Conservation (phyloP, 2,888 invertebrate genomes). For the Drosophila meridiana region DNA sequence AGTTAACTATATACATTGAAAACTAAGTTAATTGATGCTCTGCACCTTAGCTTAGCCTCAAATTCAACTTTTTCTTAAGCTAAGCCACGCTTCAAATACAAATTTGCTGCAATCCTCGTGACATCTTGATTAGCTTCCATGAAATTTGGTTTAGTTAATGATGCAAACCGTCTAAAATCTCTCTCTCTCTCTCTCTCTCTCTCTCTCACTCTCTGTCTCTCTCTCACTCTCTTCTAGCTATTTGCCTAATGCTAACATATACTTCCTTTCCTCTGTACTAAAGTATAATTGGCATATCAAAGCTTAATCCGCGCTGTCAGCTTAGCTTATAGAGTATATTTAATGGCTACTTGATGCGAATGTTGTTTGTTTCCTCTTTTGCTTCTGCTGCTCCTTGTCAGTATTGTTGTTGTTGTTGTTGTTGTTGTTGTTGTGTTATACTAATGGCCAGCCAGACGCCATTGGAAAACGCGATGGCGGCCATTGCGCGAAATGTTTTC, state of each 20-base stretch:
- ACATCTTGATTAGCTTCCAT: background rate
- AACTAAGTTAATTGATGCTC: too few relatives aligned
- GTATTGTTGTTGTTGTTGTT: slow-evolving; percentile 3
- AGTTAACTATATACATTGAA: too few relatives aligned
- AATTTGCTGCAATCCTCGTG: background rate
- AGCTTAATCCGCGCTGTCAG: background rate
- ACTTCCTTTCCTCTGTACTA: background rate
- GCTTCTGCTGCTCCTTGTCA: slow-evolving; percentile 9
- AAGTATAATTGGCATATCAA: background rate
- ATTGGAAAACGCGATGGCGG: slow-evolving; percentile 62
- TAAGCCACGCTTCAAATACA: background rate
- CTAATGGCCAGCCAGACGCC: slow-evolving; percentile 72
- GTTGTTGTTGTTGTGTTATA: slow-evolving; percentile 36
- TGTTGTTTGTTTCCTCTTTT: background rate
- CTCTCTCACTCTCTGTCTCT: too few relatives aligned
- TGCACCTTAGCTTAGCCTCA: too few relatives aligned
- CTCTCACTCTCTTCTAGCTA: too few relatives aligned
- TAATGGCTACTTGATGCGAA: background rate
- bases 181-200: too few relatives aligned
- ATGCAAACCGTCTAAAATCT: too few relatives aligned
- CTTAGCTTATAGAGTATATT: slow-evolving; percentile 7
- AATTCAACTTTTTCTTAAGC: background rate
- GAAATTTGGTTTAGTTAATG: background rate
- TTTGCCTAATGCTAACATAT: background rate
- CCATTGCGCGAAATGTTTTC: slow-evolving; percentile 66